phyloP scores from a whole-genome alignment of 2,113 vertebrate species.

The Oxyura jamaicensis region DNA sequence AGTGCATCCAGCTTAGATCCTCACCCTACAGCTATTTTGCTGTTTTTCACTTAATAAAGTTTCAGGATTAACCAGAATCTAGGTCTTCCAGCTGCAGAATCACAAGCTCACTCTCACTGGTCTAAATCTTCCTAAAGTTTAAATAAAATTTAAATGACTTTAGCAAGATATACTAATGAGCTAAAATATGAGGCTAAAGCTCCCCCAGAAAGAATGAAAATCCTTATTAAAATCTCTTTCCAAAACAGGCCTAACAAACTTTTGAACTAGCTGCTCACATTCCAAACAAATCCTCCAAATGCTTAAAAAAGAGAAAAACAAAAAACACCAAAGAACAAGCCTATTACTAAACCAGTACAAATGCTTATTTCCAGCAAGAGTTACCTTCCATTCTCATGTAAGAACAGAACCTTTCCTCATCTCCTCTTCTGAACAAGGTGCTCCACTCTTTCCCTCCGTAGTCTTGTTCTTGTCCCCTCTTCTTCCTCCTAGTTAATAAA shows the following conservation, averaged over 20 bases:
- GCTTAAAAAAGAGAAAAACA: neutral
- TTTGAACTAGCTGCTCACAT: neutral
- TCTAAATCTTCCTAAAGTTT: neutral
- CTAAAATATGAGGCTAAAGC: neutral
- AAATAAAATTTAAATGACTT: neutral
- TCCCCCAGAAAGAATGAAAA: neutral
- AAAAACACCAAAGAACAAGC: neutral
- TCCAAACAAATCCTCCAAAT: neutral
- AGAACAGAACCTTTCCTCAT: neutral
- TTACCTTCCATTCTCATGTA: neutral
- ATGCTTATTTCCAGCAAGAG: neutral
- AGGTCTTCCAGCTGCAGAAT: neutral
- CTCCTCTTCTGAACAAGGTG: neutral
- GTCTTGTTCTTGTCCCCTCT: neutral
- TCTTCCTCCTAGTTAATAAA: neutral
- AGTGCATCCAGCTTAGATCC: neutral
- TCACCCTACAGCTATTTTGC: neutral
- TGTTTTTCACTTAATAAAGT: neutral
- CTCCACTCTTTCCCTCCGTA: neutral
- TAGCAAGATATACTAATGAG: neutral
- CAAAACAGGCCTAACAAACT: neutral
- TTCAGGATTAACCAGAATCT: neutral
- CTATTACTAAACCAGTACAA: neutral
- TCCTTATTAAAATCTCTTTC: neutral
- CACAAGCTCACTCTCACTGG: neutral